phyloP scores from a whole-genome alignment of 2,888 invertebrate genomes.

The Conchocele bisecta region DNA sequence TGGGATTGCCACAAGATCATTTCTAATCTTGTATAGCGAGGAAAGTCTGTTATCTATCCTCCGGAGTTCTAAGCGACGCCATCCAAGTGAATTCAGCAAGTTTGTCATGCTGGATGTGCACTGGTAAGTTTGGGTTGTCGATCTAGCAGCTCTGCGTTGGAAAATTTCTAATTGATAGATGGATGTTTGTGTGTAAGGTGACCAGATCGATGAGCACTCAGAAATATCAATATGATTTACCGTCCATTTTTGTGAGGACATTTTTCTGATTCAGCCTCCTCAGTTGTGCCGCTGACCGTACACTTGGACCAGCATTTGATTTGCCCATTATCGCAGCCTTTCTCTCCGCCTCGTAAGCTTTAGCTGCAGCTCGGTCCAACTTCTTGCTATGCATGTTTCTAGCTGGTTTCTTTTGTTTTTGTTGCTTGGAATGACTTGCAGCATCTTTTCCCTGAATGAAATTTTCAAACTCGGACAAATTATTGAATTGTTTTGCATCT shows the following conservation, averaged over 20 bases:
- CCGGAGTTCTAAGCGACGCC: too few relatives aligned
- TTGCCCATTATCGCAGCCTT: constrained; percentile 49
- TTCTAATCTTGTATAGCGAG: too few relatives aligned
- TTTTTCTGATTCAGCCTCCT: constrained; percentile 40
- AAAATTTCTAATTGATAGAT: too few relatives aligned
- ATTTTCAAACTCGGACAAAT: constrained; percentile 69
- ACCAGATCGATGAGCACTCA: too few relatives aligned
- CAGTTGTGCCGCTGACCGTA: constrained; percentile 31
- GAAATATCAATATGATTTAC: constrained; percentile 46
- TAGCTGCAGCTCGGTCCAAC: constrained; percentile 47
- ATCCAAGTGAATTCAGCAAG: too few relatives aligned
- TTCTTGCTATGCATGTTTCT: constrained; percentile 40
- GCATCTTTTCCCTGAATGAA: constrained; percentile 53
- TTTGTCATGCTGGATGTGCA: too few relatives aligned
- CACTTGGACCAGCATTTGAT: constrained; percentile 26
- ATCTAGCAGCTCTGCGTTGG: too few relatives aligned
- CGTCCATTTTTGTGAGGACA: constrained; percentile 69
- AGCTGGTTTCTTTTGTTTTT: constrained; percentile 10
- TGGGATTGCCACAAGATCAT: too few relatives aligned
- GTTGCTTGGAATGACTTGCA: constrained; percentile 8
- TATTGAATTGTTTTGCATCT: constrained; percentile 64
- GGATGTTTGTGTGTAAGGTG: too few relatives aligned
- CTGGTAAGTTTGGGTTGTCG: too few relatives aligned
- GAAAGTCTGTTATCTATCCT: too few relatives aligned
- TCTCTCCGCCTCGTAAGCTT: constrained; percentile 49